phyloP scores from a whole-genome alignment of 2,797 vertebrate species.

The Anomalospiza imberbis region DNA sequence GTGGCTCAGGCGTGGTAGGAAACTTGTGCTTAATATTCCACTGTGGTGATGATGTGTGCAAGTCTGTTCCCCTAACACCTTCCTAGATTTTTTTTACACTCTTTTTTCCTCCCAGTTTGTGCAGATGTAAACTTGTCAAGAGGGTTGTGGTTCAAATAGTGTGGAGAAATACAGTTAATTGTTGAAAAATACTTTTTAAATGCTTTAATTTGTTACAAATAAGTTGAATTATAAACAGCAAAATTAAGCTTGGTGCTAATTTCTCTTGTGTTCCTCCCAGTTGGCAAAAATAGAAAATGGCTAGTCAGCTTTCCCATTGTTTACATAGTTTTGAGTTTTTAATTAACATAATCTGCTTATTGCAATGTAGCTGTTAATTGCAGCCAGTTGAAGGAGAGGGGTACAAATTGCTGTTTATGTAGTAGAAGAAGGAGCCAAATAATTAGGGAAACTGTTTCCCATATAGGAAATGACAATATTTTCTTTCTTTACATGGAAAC shows the following conservation, averaged over 20 bases:
- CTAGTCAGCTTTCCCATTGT: constrained; percentile 66
- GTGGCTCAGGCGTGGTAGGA: not conserved
- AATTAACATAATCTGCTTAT: constrained; percentile 68
- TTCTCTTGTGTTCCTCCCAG: constrained; percentile 50
- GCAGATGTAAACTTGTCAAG: not conserved
- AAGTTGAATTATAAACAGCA: constrained; percentile 38
- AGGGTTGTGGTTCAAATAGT: not conserved
- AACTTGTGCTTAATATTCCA: not conserved
- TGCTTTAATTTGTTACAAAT: constrained; percentile 30
- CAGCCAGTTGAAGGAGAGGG: constrained; percentile 62
- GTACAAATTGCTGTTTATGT: constrained; percentile 65
- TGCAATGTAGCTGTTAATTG: constrained; percentile 65
- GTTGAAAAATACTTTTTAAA: not conserved
- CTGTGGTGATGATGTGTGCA: not conserved
- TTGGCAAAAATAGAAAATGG: constrained; percentile 64
- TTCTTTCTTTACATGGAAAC: constrained; percentile 37
- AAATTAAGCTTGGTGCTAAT: constrained; percentile 49
- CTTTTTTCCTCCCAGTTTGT: not conserved
- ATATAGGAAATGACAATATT: constrained; percentile 55
- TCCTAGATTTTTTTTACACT: not conserved
- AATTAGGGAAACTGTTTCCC: constrained; percentile 57
- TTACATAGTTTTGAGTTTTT: constrained; percentile 64
- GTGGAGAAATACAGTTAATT: not conserved
- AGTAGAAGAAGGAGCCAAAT: constrained; percentile 63
- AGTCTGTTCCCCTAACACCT: not conserved